Conservation (phyloP, 2,888 invertebrate species). For the Lycia hirtaria region DNA sequence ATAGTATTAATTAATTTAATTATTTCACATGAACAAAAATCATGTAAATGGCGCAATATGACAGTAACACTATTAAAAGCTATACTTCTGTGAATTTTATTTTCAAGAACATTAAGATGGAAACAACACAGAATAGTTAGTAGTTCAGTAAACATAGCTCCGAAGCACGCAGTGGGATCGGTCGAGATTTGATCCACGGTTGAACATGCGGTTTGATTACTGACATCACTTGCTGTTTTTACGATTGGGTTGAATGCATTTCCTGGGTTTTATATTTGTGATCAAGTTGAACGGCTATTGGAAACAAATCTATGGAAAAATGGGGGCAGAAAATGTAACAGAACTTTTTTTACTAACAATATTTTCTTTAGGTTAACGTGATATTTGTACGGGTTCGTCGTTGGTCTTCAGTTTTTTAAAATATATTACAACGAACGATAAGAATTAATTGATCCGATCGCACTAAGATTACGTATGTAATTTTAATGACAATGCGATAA, state of each 20-base stretch:
- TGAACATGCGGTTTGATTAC: not conserved
- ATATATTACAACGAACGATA: too few species aligned
- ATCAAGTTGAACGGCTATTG: not conserved
- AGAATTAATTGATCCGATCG: too few species aligned
- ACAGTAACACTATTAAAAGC: too few species aligned
- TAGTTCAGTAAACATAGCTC: not conserved
- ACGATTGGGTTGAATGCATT: not conserved
- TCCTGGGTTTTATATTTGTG: not conserved
- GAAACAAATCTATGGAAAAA: not conserved
- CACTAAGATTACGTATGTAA: too few species aligned
- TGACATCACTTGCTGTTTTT: slow-evolving; percentile 2
- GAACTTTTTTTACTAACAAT: too few species aligned
- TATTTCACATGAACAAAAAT: too few species aligned
- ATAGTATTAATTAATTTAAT: too few species aligned
- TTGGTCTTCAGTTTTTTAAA: too few species aligned
- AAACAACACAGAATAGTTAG: not conserved
- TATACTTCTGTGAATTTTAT: not conserved
- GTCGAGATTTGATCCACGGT: not conserved
- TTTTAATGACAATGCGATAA: too few species aligned
- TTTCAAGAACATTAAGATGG: slow-evolving; percentile 29
- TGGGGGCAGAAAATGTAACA: not conserved
- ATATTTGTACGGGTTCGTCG: too few species aligned
- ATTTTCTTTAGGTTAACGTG: too few species aligned
- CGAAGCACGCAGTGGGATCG: not conserved
- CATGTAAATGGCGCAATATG: too few species aligned